Evolutionary conservation across 2,113 vertebrate species (phyloP).

Genomic region (Gnathonemus longibarbis): DNA sequence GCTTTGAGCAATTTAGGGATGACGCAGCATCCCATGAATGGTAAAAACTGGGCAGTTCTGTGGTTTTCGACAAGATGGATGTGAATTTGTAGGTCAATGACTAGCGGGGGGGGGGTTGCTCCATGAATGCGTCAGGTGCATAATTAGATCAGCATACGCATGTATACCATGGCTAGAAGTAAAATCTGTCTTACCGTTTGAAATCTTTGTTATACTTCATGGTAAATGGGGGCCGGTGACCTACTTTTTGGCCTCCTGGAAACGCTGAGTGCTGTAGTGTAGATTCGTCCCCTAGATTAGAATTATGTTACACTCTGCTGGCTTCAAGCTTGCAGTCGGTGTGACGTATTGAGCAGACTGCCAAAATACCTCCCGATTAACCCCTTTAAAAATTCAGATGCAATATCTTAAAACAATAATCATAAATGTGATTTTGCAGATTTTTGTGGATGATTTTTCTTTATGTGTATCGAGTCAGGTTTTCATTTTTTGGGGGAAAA

Average conservation of each 20-base stretch:
- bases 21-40: not conserved
- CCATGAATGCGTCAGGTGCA: not conserved
- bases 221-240: not conserved
- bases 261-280: not conserved
- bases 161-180: not conserved
- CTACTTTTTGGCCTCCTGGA: not conserved
- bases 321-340: not conserved
- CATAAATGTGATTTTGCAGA: not conserved
- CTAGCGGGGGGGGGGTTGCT: not conserved
- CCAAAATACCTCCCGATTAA: not conserved
- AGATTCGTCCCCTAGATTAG: not conserved
- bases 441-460: not conserved
- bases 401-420: not conserved
- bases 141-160: not conserved
- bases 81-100: not conserved
- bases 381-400: not conserved
- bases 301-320: not conserved
- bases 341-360: not conserved
- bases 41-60: not conserved
- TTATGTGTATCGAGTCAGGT: not conserved
- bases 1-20: not conserved
- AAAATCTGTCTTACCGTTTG: not conserved
- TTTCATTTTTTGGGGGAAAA: not conserved
- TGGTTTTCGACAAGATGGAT: not conserved
- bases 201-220: not conserved